These are phyloP conservation scores for Channa maculata DNA, from an alignment of 2,113 vertebrate species.

Conservation along the genomic window DNA sequence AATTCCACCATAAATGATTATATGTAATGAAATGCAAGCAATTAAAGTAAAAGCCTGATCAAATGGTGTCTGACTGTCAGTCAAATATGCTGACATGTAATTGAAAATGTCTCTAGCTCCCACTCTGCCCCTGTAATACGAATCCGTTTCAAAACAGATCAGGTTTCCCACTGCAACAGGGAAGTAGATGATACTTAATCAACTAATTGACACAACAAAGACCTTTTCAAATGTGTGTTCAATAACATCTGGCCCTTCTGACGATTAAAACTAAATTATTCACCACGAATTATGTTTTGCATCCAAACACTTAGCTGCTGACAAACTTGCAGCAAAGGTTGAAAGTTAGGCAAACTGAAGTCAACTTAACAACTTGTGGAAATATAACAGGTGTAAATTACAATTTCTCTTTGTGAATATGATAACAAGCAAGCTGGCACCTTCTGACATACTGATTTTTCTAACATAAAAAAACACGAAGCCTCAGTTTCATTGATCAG, in stretches of 20 bases:
- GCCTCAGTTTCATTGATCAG: constrained; percentile 61
- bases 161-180: constrained; percentile 85
- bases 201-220: constrained; percentile 95
- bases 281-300: constrained; percentile 50
- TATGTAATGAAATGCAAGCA: constrained; percentile 92
- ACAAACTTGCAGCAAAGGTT: constrained; percentile 35
- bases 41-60: constrained; percentile 97
- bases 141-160: constrained; percentile 89
- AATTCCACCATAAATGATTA: constrained; percentile 86
- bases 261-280: constrained; percentile 80
- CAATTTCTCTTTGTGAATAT: constrained; percentile 26
- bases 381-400: background rate
- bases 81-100: constrained; percentile 88
- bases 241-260: constrained; percentile 79
- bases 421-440: constrained; percentile 25
- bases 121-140: constrained; percentile 86
- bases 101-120: constrained; percentile 87
- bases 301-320: constrained; percentile 38
- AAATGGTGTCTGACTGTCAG: constrained; percentile 86
- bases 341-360: constrained; percentile 36
- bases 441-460: constrained; percentile 24
- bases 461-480: constrained; percentile 27
- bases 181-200: constrained; percentile 90
- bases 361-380: constrained; percentile 5
- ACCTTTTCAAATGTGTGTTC: constrained; percentile 81